A percentile compares a stretch with the other conserved stretches of the same genome.
These are phyloP conservation scores for Percina caprodes DNA, from an alignment of 2,113 vertebrate species.

Conservation along the genomic window DNA sequence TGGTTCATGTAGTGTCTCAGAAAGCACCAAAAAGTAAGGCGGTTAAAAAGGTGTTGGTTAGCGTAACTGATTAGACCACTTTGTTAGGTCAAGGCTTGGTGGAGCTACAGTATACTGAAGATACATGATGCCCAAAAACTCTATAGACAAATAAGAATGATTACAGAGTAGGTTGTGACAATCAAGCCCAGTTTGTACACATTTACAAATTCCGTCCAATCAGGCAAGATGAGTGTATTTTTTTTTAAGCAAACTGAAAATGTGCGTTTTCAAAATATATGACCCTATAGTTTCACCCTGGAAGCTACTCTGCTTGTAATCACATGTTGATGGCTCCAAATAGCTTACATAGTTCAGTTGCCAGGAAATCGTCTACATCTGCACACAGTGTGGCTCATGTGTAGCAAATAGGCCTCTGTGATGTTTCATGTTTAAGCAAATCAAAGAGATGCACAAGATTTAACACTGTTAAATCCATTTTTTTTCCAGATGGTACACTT, in stretches of 20 bases:
- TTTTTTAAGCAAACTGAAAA: no score
- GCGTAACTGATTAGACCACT: not conserved
- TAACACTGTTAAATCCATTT: not conserved
- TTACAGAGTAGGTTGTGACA: not conserved
- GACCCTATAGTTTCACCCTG: not conserved
- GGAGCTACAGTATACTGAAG: not conserved
- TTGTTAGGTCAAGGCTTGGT: no score
- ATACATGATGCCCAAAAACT: not conserved
- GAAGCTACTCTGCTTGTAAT: not conserved
- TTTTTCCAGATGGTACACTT: not conserved
- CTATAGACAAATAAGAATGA: not conserved
- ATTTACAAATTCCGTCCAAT: not conserved
- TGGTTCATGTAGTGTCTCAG: not conserved
- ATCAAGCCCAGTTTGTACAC: not conserved
- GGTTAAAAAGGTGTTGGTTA: no score
- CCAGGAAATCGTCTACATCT: not conserved
- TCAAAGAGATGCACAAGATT: conserved; percentile 9
- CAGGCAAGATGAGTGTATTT: not conserved
- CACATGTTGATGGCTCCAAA: not conserved
- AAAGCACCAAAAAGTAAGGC: not conserved
- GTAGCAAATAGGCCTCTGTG: not conserved
- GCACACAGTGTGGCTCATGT: not conserved
- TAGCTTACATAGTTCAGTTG: not conserved
- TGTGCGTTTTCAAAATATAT: not conserved
- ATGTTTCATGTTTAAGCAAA: conserved; percentile 2